phyloP scores from a whole-genome alignment of 2,888 invertebrate species.

The Folsomia manolachei region DNA sequence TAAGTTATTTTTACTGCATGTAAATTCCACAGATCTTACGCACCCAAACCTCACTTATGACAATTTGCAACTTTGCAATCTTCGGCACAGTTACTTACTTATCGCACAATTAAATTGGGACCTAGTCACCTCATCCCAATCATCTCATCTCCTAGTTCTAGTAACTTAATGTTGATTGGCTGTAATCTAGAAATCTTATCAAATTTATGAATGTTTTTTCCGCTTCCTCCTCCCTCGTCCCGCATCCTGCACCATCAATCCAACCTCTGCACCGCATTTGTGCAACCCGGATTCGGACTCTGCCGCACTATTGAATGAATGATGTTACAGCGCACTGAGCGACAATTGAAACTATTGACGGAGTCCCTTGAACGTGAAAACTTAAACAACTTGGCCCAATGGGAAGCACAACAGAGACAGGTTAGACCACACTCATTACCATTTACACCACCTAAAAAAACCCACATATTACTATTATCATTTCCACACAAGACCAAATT shows the following conservation, averaged over 20 bases:
- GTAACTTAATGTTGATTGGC: too few species aligned
- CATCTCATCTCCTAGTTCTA: too few species aligned
- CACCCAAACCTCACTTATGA: too few species aligned
- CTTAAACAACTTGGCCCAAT: constrained; percentile 38
- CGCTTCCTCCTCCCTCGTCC: neutral
- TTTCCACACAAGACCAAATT: too few species aligned
- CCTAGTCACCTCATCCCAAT: too few species aligned
- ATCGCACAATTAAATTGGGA: too few species aligned
- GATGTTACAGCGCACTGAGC: constrained; percentile 40
- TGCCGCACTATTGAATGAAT: constrained; percentile 3
- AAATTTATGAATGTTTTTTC: neutral
- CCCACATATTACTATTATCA: too few species aligned
- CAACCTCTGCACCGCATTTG: neutral
- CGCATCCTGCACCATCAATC: neutral
- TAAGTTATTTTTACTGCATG: too few species aligned
- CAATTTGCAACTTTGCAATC: too few species aligned
- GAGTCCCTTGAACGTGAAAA: constrained; percentile 42
- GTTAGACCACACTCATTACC: constrained; percentile 19
- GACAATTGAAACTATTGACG: constrained; percentile 43
- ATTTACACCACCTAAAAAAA: too few species aligned
- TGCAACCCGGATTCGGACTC: neutral
- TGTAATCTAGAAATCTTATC: neutral
- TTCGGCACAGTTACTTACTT: too few species aligned
- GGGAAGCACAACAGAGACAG: constrained; percentile 42
- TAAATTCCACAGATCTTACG: too few species aligned